Percentiles rank a stretch among this genome's conserved stretches.
These are phyloP conservation scores for Pteromalus puparum DNA, from an alignment of 1,140 invertebrate genomes.

Conservation along the genomic window DNA sequence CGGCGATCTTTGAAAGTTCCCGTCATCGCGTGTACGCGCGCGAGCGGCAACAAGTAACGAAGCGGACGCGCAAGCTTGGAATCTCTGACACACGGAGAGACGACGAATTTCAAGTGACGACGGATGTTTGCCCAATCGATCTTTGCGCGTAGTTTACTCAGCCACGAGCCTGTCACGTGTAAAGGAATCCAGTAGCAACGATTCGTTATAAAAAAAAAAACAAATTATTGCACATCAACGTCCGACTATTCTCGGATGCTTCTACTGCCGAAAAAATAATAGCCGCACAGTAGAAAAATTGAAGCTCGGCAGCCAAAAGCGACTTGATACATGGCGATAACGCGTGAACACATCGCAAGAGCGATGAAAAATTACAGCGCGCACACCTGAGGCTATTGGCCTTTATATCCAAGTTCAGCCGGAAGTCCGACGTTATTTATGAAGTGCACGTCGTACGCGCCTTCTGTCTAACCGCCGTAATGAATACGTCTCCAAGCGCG, in stretches of 20 bases:
- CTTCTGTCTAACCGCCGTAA: neutral
- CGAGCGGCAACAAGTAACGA: neutral
- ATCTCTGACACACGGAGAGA: neutral
- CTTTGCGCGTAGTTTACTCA: neutral
- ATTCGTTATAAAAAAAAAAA: too few species aligned
- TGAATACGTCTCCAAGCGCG: neutral
- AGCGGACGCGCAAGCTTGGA: neutral
- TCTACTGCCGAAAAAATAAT: too few species aligned
- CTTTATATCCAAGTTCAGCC: neutral
- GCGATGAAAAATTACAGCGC: neutral
- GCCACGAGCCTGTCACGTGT: too few species aligned
- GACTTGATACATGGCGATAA: too few species aligned
- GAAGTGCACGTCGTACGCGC: neutral
- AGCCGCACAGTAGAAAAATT: too few species aligned
- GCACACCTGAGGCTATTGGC: neutral
- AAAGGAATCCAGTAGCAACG: too few species aligned
- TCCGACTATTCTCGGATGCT: too few species aligned
- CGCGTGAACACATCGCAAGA: neutral
- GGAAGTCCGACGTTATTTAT: neutral
- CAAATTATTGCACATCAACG: too few species aligned
- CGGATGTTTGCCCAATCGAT: neutral
- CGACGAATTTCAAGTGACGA: neutral
- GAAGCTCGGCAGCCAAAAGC: too few species aligned
- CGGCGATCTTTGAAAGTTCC: neutral
- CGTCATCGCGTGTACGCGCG: neutral